Base-by-base conservation (phyloP, 2,888 invertebrate genomes). In the Brenthis hecate region DNA sequence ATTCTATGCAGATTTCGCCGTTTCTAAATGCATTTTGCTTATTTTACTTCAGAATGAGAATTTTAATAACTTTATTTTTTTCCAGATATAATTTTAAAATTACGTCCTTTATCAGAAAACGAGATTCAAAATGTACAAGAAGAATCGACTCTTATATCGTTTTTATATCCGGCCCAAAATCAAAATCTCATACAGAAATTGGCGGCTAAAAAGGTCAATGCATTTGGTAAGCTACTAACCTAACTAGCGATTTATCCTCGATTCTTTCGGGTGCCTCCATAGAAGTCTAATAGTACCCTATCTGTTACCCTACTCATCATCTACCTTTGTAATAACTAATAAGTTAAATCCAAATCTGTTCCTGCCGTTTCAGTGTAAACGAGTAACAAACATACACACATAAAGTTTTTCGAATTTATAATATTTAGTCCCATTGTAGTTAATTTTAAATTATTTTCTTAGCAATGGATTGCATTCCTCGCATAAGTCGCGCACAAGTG, bases 391-490 rank as follows among this genome's bases (percentile, higher is more conserved):
- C 36, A 43, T 36, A 36, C 36, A 6, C 36, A 6, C 36, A 36
- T 36, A 5, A 6, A 8, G 36, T 43, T 2, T 43, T 8, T 11
- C 11, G 36, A 11, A 11, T 43, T 43, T 43, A 11, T 43, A 43
- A 43, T 2, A 43, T 43, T 36, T 8, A 43, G 11, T 43, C 36
- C 36, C 1, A 1, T 43, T 43, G 2, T 43, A 43, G 11, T 43
- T 43, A 8, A 43, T 43, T 43, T 36, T 43, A 1, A 43, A n/a
- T n/a, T 16, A 16, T 55, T 78, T 68, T 82, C 88, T 48, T 79
- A 96, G 96, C 96, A 13, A 98, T 98, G 97, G 98, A 98, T 84
- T 97, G 96, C 83, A 94, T 98, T 75, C 98, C 98, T 0, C 94
- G 98, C 63, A 98, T 98, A 75, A 96, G 96, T 73, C 93, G 98